Conservation (phyloP, 2,888 invertebrate genomes). For the Apoderus coryli region DNA sequence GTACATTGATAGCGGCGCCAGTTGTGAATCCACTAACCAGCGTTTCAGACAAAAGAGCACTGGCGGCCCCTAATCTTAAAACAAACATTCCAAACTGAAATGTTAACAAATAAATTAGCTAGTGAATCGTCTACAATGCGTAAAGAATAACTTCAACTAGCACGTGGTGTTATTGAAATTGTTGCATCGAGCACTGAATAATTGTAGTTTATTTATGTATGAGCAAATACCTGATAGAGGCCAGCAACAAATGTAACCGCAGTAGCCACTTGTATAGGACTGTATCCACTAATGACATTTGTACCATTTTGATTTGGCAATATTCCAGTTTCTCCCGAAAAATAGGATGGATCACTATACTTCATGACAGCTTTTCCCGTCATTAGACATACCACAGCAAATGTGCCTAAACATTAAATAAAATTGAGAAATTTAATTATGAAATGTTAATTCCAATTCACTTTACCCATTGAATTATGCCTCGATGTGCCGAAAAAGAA, state of each 20-base stretch:
- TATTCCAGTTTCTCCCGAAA: constrained; percentile 10
- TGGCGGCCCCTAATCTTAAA: constrained; percentile 43
- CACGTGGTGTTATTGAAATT: too few relatives aligned
- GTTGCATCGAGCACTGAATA: too few relatives aligned
- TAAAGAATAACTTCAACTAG: too few relatives aligned
- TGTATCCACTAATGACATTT: constrained; percentile 21
- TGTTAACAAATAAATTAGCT: too few relatives aligned
- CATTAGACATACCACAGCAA: constrained; percentile 84
- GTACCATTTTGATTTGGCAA: neutral
- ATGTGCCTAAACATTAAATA: constrained; percentile 41
- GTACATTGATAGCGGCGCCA: constrained; percentile 55
- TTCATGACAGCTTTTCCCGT: constrained; percentile 61
- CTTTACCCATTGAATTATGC: constrained; percentile 33
- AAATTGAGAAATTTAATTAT: constrained; percentile 1
- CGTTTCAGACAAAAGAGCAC: constrained; percentile 46
- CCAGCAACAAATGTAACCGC: constrained; percentile 63
- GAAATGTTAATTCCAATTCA: too few relatives aligned
- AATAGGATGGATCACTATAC: constrained; percentile 25
- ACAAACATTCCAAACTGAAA: constrained; percentile 47
- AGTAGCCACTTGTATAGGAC: constrained; percentile 55
- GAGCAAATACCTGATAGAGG: constrained; percentile 65
- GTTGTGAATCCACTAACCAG: constrained; percentile 60
- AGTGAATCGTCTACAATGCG: too few relatives aligned
- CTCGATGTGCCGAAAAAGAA: constrained; percentile 31
- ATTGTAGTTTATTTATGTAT: too few relatives aligned